Evolutionary conservation across 2,113 vertebrate genomes (phyloP), one percentile per base, ranked within the genome.

Genomic region (Probosciger aterrimus): DNA sequence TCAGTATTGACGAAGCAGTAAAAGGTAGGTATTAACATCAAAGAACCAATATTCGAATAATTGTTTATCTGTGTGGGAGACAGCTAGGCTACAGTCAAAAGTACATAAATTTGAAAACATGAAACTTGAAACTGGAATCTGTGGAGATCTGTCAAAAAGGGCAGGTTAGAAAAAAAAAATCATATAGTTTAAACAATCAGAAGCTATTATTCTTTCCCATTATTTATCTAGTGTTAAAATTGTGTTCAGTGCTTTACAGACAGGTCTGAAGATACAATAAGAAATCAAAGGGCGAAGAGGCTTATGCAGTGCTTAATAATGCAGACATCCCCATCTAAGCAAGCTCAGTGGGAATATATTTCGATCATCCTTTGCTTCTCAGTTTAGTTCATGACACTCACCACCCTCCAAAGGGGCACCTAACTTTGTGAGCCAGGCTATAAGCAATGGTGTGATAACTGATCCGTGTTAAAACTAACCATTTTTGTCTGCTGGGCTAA

Each of bases 1-100:
- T 96, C 41, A 25, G 14, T 93, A 93, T 96, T 93, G 91, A 86
- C 55, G 44, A 83, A 97, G 92, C 70, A 94, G 93, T 95, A 87
- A 96, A 95, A 90, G 30, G 44, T 35, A 74, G 68, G 44, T 76
- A 67, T 96, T 93, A 92, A 57, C 77, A 89, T 53, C 53, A 83
- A 95, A 91, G 75, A 94, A 92, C 95, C 82, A 64, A 74, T 96
- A 88, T 83, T 86, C 6, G 19, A 92, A 92, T 94, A 88, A 95
- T 93, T 74, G 79, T 82, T 80, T 80, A 92, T 79, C 47, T 93
- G 30, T 90, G 73, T 94, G 70, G 67, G 68, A 91, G 82, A 76
- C 71, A 70, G 65, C 8, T 22, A 47, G 7, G 18, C 14, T 83
- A 53, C 19, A 93, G 69, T 90, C 88, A 65, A 68, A 95, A 92